A percentile compares a stretch with the other conserved stretches of the same genome.
These are phyloP conservation scores for Scolopax rusticola DNA, from an alignment of 2,797 vertebrate species.

Conservation along the genomic window DNA sequence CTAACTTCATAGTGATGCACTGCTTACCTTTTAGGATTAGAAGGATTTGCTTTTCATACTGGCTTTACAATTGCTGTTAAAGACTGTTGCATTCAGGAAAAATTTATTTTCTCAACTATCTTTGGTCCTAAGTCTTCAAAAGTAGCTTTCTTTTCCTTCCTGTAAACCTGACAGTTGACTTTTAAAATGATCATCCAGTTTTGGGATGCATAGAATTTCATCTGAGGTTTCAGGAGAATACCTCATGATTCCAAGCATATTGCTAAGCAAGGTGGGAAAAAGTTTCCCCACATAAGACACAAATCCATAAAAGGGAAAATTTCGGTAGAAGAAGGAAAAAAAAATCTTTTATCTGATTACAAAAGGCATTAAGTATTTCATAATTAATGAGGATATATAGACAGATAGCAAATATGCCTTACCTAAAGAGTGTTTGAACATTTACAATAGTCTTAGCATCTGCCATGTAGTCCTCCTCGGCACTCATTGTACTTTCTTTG, in stretches of 20 bases:
- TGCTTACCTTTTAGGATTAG: background rate
- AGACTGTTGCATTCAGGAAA: background rate
- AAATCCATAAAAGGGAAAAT: background rate
- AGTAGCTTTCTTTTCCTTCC: background rate
- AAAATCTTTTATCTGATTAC: background rate
- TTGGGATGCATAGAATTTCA: background rate
- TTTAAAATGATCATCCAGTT: background rate
- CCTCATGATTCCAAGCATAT: background rate
- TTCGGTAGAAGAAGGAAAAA: background rate
- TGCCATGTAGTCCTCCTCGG: slow-evolving; percentile 98
- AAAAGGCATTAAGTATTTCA: background rate
- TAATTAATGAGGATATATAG: background rate
- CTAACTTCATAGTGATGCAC: background rate
- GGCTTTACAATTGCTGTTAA: background rate
- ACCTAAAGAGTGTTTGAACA: slow-evolving; percentile 98
- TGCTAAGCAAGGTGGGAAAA: background rate
- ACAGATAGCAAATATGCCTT: background rate
- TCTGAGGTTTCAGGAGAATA: background rate
- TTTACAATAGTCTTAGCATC: slow-evolving; percentile 98
- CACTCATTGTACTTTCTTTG: slow-evolving; percentile 98
- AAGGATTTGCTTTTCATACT: background rate
- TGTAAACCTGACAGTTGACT: background rate
- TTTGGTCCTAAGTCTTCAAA: background rate
- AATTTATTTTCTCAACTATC: background rate
- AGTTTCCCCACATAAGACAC: background rate